Base-by-base conservation (phyloP, 2,113 vertebrate genomes). In the Catharus bicknelli region DNA sequence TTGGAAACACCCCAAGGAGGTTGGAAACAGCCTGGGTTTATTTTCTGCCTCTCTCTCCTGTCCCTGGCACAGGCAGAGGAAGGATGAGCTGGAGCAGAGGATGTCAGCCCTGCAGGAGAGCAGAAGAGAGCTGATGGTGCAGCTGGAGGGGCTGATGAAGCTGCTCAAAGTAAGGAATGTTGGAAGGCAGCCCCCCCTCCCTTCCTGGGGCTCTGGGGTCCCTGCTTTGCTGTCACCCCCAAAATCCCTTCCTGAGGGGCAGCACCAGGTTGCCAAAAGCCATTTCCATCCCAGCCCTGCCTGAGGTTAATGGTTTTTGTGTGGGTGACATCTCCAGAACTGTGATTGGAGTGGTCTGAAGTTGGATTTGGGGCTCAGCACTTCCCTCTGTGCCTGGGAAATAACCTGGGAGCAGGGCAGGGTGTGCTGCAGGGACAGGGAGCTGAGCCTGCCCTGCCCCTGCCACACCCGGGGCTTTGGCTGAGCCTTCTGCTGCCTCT, bases 101-200 rank as follows among this genome's bases (percentile, higher is more conserved):
- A 99, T 99, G 99, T 99, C 99, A 0, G 99, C 99, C 0, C 97
- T 99, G 40, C 99, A 99, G 93, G 99, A 99, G 94, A 99, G 99
- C 97, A 95, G 99, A 5, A 96, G 99, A 34, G 99, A 99, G 74
- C 97, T 99, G 95, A 99, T 99, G 99, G 99, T 99, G 47, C 99
- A 99, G 96, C 98, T 99, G 43, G 99, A 99, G 80, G 99, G 99
- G 68, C 98, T 99, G 40, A 99, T 99, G 99, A 99, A 99, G 94
- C 97, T 99, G 83, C 98, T 99, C 26, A 99, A 99, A 98, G 99
- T 99, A 96, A 96, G 90, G 25, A 50, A 1, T 10, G 3, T 3
- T 5, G 12, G 53, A 23, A 26, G 16, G 16, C 1, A 0, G 27
- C 54, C 76, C 9, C 19, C 70, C 19, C 27, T 36, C 43, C 69